Conservation (phyloP, 2,888 invertebrate genomes). For the Ectobius pallidus region DNA sequence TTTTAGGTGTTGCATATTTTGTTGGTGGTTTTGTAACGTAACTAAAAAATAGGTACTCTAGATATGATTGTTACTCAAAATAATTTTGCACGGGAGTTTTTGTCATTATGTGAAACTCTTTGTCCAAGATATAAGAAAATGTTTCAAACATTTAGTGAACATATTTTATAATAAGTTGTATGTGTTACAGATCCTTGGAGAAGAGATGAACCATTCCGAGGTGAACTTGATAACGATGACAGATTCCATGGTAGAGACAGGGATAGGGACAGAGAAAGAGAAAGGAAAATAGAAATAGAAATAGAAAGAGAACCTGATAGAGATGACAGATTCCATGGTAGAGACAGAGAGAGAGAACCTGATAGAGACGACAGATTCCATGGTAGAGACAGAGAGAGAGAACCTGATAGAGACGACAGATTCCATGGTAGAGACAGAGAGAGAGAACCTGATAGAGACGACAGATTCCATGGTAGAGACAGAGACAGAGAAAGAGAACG, state of each 20-base stretch:
- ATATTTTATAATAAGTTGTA: too few species aligned
- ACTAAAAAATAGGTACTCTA: too few species aligned
- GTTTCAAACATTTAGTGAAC: too few species aligned
- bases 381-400: constrained; percentile 46
- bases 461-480: background rate
- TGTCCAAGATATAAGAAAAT: too few species aligned
- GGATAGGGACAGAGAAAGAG: constrained; percentile 49
- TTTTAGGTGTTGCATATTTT: too few species aligned
- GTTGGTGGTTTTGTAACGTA: too few species aligned
- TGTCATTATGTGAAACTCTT: too few species aligned
- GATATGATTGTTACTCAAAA: too few species aligned
- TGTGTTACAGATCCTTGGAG: constrained; percentile 28
- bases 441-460: background rate
- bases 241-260: constrained; percentile 42
- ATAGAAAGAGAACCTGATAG: too few species aligned
- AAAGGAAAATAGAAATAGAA: too few species aligned
- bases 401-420: constrained; percentile 46
- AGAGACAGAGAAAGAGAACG: background rate
- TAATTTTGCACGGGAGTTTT: too few species aligned
- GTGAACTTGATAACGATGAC: constrained; percentile 20
- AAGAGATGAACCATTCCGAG: constrained; percentile 28
- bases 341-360: constrained; percentile 41
- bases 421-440: constrained; percentile 47
- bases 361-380: constrained; percentile 16
- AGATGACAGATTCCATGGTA: constrained; percentile 48